Percentiles rank a stretch among this genome's conserved stretches.
phyloP scores from a whole-genome alignment of 2,888 invertebrate species.

The Imbricaverruca yamaguchii region DNA sequence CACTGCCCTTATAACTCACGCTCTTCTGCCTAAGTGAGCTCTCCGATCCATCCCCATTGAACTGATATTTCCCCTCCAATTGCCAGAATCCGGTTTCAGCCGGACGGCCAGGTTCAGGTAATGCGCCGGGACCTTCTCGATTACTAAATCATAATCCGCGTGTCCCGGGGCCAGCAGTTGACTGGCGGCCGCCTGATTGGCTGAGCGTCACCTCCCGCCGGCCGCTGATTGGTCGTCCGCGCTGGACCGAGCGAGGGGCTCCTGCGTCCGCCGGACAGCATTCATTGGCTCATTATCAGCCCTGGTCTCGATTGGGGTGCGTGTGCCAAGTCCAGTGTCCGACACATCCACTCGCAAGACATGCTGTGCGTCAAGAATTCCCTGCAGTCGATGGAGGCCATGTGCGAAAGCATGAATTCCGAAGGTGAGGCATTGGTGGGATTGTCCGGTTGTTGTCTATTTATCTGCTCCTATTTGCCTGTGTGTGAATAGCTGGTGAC shows the following conservation, averaged over 20 bases:
- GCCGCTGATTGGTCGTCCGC: not conserved
- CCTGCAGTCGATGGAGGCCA: slow-evolving; percentile 19
- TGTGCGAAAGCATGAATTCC: slow-evolving; percentile 2
- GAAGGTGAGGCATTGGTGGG: not conserved
- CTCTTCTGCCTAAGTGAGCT: no score
- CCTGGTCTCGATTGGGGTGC: not conserved
- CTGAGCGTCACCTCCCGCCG: not conserved
- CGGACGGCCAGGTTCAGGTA: no score
- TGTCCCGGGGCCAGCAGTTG: not conserved
- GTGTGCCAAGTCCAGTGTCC: no score
- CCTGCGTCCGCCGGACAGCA: not conserved
- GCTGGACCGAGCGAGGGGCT: not conserved
- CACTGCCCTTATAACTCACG: no score
- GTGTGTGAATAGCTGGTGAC: no score
- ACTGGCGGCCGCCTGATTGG: not conserved
- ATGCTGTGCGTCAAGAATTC: not conserved
- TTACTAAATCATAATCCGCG: not conserved
- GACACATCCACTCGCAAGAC: not conserved
- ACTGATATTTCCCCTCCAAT: no score
- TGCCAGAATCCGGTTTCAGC: no score
- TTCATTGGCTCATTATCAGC: slow-evolving; percentile 1
- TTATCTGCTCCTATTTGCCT: no score
- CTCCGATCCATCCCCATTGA: no score
- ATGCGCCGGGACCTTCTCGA: not conserved
- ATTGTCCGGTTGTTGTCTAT: not conserved